Base-by-base conservation (phyloP, 2,113 vertebrate genomes). In the Atractosteus spatula region DNA sequence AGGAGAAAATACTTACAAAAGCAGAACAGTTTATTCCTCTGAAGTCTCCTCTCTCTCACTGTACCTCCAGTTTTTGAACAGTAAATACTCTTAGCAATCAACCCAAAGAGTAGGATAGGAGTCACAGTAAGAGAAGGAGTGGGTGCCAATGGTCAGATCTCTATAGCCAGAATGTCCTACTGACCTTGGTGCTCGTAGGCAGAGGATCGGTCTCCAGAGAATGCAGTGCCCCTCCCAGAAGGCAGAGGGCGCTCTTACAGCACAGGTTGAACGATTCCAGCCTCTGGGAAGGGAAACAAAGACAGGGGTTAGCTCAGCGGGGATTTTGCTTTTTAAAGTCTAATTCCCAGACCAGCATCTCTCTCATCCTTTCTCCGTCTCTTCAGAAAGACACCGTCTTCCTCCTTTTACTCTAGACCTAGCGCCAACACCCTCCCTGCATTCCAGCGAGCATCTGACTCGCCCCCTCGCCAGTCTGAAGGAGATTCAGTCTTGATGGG, bases 401-500 rank as follows among this genome's bases (percentile, higher is more conserved):
- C 43, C 44, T 51, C 47, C 11, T 41, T 69, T 56, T 29, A 29
- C 16, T n/a, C 66, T 68, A 7, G 5, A 8, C 42, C 66, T 3
- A 8, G 42, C 42, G 16, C 12, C 47, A 2, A 41, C 14, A 10
- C 61, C 42, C 47, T 45, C 62, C 29, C 42, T 41, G 16, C 55
- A 6, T 47, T 56, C 62, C 16, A 4, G n/a, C 42, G 29, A 29
- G 29, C 29, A 29, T n/a, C 12, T 55, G n/a, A n/a, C 45, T 13
- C 11, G 14, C 43, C 12, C 5, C 3, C 80, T 84, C 79, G 95
- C 94, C 82, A 92, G 87, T 78, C 94, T 91, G 76, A 91, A 92
- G 51, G 87, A 79, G 75, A 93, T 89, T 94, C 94, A 96, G 77
- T 94, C 91, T 2, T 77, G 55, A 65, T 94, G 92, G 3, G 84